phyloP scores from a whole-genome alignment of 1,140 invertebrate species.

The Akabosia matsudoensis region DNA sequence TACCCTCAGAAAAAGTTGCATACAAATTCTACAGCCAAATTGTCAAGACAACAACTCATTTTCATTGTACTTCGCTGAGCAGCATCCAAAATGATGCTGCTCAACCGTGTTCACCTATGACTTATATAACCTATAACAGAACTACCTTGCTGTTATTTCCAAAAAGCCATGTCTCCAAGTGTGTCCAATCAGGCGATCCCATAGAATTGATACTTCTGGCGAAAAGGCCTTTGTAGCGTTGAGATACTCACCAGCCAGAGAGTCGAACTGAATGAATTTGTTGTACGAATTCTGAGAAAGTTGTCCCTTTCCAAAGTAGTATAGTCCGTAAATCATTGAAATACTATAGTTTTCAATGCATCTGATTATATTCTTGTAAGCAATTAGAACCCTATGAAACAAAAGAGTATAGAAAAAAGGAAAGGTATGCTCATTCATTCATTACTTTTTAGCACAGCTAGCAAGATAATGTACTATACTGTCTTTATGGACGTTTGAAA shows the following conservation, averaged over 20 bases:
- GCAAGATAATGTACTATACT: no score
- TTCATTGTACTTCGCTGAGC: no score
- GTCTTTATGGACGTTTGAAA: background rate
- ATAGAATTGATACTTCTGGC: slow-evolving; percentile 7
- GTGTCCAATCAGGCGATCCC: slow-evolving; percentile 11
- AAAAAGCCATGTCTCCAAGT: background rate
- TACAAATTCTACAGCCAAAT: background rate
- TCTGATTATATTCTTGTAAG: slow-evolving; percentile 52
- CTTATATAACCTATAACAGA: no score
- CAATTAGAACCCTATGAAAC: slow-evolving; percentile 49
- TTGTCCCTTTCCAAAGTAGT: slow-evolving; percentile 51
- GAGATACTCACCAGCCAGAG: slow-evolving; percentile 50
- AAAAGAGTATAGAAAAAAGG: slow-evolving; percentile 8
- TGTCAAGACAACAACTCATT: no score
- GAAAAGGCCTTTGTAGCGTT: slow-evolving; percentile 49
- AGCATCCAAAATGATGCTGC: no score
- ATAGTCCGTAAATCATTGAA: slow-evolving; percentile 51
- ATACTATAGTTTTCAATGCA: slow-evolving; percentile 52
- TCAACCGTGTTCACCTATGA: no score
- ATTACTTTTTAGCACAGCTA: no score
- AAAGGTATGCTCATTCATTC: background rate
- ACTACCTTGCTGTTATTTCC: background rate
- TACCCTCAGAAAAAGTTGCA: background rate
- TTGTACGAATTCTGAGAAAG: slow-evolving; percentile 48
- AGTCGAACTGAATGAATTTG: slow-evolving; percentile 48